Evolutionary conservation across 2,888 invertebrate species (phyloP).

Genomic region (Brachynemurus nebulosus): DNA sequence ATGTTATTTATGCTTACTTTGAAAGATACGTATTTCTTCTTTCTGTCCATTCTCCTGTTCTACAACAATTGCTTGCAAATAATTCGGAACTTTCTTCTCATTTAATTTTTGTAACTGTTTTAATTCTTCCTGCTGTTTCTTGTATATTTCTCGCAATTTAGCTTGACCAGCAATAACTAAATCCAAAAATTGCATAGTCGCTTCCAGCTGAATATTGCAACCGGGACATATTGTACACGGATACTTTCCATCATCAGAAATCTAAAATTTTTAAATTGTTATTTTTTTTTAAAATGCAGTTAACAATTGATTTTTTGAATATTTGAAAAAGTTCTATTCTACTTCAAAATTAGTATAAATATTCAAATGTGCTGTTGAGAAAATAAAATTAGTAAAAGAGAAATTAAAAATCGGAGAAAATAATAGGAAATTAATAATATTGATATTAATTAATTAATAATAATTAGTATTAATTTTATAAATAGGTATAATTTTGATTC

Average conservation of each 20-base stretch:
- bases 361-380: not conserved
- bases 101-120: constrained; percentile 26
- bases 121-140: constrained; percentile 31
- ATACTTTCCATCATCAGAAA: constrained; percentile 51
- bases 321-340: not conserved
- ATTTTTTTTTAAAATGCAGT: no score
- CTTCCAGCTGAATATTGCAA: constrained; percentile 60
- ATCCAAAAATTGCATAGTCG: constrained; percentile 59
- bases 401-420: constrained; percentile 9
- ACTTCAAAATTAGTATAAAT: not conserved
- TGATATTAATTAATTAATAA: constrained; percentile 3
- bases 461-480: constrained; percentile 19
- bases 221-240: constrained; percentile 63
- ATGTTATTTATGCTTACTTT: constrained; percentile 31
- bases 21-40: constrained; percentile 36
- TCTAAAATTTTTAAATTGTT: constrained; percentile 37
- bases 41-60: constrained; percentile 21
- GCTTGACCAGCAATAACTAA: constrained; percentile 56
- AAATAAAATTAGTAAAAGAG: not conserved
- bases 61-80: constrained; percentile 21
- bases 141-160: constrained; percentile 36
- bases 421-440: constrained; percentile 1
- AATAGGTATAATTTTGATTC: constrained; percentile 25
- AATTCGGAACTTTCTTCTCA: constrained; percentile 27
- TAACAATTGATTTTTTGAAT: not conserved